phyloP scores from a whole-genome alignment of 2,113 vertebrate species.

The Athene noctua region DNA sequence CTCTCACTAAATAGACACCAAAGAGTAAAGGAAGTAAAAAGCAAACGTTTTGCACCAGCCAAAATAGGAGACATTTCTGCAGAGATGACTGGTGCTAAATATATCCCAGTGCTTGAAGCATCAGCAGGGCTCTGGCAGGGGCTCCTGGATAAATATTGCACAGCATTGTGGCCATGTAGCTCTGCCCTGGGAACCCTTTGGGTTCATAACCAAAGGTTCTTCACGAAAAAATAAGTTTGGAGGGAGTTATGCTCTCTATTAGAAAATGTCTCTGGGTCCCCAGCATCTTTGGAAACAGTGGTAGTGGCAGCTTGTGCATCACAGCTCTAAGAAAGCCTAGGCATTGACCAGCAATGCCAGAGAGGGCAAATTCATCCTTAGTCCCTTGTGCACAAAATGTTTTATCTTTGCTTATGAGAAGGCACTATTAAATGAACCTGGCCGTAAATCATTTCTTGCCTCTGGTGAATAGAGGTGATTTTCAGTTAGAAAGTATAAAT shows the following conservation, averaged over 20 bases:
- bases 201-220: neutral
- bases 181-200: neutral
- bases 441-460: neutral
- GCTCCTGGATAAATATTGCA: neutral
- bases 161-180: rapidly evolving
- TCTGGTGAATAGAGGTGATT: neutral
- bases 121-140: neutral
- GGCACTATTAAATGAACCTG: neutral
- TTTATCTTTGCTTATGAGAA: neutral
- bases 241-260: neutral
- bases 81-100: neutral
- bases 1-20: neutral
- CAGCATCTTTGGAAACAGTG: neutral
- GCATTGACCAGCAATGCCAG: neutral
- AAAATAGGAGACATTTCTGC: neutral
- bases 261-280: neutral
- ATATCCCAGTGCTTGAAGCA: neutral
- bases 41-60: neutral
- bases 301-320: neutral
- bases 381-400: neutral
- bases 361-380: neutral
- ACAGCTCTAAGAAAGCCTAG: neutral
- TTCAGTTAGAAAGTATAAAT: neutral
- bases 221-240: neutral
- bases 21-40: neutral